These are phyloP conservation scores for Oreortyx pictus DNA, from an alignment of 2,797 vertebrate species.

Conservation along the genomic window DNA sequence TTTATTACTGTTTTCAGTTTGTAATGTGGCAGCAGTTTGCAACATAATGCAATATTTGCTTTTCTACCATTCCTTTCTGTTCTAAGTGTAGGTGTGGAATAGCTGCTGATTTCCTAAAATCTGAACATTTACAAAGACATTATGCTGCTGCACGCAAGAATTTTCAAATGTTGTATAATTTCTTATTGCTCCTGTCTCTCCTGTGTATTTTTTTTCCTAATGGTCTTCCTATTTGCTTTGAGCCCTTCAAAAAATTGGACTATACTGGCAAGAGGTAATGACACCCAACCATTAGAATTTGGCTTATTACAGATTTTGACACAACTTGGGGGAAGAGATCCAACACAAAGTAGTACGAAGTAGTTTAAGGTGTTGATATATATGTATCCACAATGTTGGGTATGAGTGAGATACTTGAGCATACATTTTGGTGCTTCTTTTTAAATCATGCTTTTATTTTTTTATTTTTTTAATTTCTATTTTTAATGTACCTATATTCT, in stretches of 20 bases:
- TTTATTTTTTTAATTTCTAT: too few relatives aligned
- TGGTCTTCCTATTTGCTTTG: not conserved
- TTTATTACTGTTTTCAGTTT: not conserved
- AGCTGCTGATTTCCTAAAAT: not conserved
- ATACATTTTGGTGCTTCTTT: accelerated
- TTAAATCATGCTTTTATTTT: not conserved
- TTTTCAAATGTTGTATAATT: not conserved
- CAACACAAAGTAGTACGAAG: not conserved
- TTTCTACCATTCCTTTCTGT: not conserved
- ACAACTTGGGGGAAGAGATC: not conserved
- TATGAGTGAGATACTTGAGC: not conserved
- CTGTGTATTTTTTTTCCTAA: not conserved
- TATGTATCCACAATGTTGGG: not conserved
- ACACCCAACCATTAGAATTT: not conserved
- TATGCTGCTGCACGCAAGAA: not conserved
- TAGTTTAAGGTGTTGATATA: not conserved
- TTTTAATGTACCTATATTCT: not conserved
- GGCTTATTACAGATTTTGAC: not conserved
- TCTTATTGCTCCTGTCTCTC: not conserved
- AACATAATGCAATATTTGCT: not conserved
- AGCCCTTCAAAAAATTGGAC: not conserved
- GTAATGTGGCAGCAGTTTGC: not conserved
- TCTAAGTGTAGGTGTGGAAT: not conserved
- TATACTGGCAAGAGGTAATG: not conserved
- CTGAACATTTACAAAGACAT: not conserved